Percentiles rank a stretch among this genome's conserved stretches.
Conservation (phyloP, 2,888 invertebrate genomes). For the Arge pagana region DNA sequence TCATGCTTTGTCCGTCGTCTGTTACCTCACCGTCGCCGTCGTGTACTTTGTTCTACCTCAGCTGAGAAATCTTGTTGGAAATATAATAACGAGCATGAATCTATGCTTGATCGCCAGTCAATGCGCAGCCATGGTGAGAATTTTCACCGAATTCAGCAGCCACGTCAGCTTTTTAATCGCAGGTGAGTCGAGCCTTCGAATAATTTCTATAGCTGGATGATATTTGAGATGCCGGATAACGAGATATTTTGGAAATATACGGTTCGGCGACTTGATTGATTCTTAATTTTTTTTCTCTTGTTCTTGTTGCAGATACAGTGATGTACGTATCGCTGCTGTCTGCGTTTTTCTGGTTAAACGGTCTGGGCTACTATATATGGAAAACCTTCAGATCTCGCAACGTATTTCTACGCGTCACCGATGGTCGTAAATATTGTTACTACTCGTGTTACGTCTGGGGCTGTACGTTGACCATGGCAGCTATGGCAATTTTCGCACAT, state of each 20-base stretch:
- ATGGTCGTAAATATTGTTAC: slow-evolving; percentile 85
- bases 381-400: slow-evolving; percentile 85
- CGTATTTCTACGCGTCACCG: slow-evolving; percentile 82
- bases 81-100: slow-evolving; percentile 81
- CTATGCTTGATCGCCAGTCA: slow-evolving; percentile 78
- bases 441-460: slow-evolving; percentile 84
- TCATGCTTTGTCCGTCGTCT: slow-evolving; percentile 73
- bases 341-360: slow-evolving; percentile 86
- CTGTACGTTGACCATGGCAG: slow-evolving; percentile 71
- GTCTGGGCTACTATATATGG: slow-evolving; percentile 87
- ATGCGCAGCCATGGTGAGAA: slow-evolving; percentile 76
- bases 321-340: slow-evolving; percentile 77
- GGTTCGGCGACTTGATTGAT: neutral
- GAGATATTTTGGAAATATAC: neutral
- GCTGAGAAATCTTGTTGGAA: slow-evolving; percentile 79
- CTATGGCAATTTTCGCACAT: slow-evolving; percentile 79
- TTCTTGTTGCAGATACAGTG: slow-evolving; percentile 73
- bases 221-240: neutral
- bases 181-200: slow-evolving; percentile 65
- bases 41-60: slow-evolving; percentile 85
- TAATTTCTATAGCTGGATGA: neutral
- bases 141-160: slow-evolving; percentile 79
- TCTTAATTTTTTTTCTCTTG: slow-evolving; percentile 30
- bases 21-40: slow-evolving; percentile 74
- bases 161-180: slow-evolving; percentile 81